Percentiles rank a stretch among this genome's conserved stretches.
These are phyloP conservation scores for Eulemur coronatus DNA, from an alignment of 2,797 vertebrate genomes.

Conservation along the genomic window DNA sequence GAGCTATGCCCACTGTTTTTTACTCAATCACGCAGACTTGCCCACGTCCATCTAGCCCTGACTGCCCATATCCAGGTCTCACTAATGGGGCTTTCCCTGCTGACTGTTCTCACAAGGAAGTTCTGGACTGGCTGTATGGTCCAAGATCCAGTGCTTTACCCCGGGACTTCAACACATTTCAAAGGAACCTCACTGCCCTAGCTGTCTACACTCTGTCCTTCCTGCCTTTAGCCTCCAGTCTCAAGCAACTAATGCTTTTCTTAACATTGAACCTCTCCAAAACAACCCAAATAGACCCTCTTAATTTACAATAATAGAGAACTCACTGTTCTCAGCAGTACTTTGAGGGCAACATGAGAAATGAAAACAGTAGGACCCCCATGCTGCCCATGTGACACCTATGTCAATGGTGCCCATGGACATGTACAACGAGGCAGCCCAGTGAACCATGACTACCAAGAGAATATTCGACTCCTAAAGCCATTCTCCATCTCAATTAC, in stretches of 20 bases:
- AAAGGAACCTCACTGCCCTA: background rate
- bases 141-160: background rate
- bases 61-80: background rate
- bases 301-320: background rate
- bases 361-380: background rate
- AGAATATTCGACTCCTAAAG: background rate
- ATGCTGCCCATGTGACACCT: background rate
- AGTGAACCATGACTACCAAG: background rate
- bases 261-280: background rate
- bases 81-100: background rate
- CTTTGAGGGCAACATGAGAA: background rate
- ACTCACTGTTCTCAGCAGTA: background rate
- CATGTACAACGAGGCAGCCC: background rate
- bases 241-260: background rate
- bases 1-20: background rate
- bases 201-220: background rate
- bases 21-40: background rate
- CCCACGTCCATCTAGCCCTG: background rate
- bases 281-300: background rate
- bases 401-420: fast-evolving
- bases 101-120: background rate
- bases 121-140: background rate
- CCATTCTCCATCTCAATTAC: background rate
- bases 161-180: background rate
- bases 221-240: background rate